phyloP scores from a whole-genome alignment of 64 coral and sea anemone genomes.

The Catalaphyllia jardinei region DNA sequence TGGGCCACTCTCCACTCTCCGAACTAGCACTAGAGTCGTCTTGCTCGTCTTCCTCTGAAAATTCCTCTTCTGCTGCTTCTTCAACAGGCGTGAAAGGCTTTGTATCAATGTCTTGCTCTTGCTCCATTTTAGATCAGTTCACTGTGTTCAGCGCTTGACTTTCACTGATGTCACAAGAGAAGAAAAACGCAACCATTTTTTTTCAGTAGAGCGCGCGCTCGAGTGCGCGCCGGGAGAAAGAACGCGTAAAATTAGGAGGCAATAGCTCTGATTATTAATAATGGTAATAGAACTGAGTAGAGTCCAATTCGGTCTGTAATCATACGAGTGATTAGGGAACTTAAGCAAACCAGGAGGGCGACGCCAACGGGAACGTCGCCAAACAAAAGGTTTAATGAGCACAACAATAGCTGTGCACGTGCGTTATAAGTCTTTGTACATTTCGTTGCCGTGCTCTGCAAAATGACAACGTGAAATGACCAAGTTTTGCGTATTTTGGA shows the following conservation, averaged over 20 bases:
- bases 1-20: not conserved
- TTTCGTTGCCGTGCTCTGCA: too few species aligned
- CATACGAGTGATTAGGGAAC: too few species aligned
- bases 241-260: not conserved
- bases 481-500: too few species aligned
- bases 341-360: too few species aligned
- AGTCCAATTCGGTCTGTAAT: too few species aligned
- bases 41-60: not conserved
- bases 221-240: not conserved
- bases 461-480: too few species aligned
- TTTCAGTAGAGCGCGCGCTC: not conserved
- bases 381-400: too few species aligned
- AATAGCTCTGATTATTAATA: too few species aligned
- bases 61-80: not conserved
- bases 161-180: conserved; percentile 14
- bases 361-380: too few species aligned
- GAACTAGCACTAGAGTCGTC: not conserved
- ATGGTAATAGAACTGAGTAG: too few species aligned
- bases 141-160: not conserved
- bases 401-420: too few species aligned
- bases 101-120: not conserved
- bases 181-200: not conserved
- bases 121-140: not conserved
- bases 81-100: not conserved
- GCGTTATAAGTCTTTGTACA: too few species aligned